Percentiles rank a stretch among this genome's conserved stretches.
phyloP scores from a whole-genome alignment of 2,797 vertebrate genomes.

The Mormyrops boulengeri region DNA sequence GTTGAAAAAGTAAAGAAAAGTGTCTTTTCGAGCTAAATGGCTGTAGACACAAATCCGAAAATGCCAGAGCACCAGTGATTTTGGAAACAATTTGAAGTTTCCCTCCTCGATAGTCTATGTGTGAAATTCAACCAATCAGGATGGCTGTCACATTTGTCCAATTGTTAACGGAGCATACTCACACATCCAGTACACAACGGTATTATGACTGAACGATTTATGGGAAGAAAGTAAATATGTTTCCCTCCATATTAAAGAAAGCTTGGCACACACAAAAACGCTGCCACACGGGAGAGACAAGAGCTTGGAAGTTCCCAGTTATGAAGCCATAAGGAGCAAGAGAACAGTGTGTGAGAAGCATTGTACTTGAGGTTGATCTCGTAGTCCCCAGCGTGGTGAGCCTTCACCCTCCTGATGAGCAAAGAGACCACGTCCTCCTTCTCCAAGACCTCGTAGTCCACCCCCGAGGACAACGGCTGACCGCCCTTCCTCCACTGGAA shows the following conservation, averaged over 20 bases:
- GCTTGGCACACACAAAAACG: neutral
- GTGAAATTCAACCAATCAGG: conserved; percentile 17
- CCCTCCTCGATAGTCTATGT: conserved; percentile 6
- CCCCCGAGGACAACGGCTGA: conserved; percentile 55
- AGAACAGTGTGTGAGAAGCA: neutral
- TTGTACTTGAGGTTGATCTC: conserved; percentile 78
- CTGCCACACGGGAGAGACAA: neutral
- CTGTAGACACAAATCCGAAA: neutral
- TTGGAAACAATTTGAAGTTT: neutral
- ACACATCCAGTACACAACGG: conserved; percentile 48
- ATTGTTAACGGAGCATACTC: conserved; percentile 51
- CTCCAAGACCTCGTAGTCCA: conserved; percentile 72
- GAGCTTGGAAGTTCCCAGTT: neutral
- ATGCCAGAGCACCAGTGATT: neutral
- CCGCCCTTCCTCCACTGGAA: conserved; percentile 75
- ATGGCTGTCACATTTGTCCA: conserved; percentile 43
- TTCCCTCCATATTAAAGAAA: neutral
- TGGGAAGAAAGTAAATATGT: neutral
- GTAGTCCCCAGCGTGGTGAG: conserved; percentile 73
- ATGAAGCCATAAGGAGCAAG: neutral
- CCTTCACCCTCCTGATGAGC: conserved; percentile 71
- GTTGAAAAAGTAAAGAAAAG: neutral
- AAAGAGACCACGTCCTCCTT: conserved; percentile 84
- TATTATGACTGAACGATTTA: conserved; percentile 13
- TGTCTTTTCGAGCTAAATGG: neutral